Evolutionary conservation across 2,888 invertebrate species (phyloP), one percentile per base, ranked within the genome.

Genomic region (Gandaritis pyraliata): DNA sequence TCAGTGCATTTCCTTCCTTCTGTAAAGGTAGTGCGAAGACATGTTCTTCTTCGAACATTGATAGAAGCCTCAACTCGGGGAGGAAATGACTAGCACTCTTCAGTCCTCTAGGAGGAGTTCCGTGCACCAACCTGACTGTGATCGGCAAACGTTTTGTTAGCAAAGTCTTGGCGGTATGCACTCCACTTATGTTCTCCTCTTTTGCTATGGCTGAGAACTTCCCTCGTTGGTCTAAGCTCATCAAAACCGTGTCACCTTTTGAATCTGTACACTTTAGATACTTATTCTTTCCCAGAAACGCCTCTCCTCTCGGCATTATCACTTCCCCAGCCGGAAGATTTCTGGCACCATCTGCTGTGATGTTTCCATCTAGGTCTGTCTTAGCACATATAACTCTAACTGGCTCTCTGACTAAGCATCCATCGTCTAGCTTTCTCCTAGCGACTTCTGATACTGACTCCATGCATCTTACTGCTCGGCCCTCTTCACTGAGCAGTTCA

Each of bases 121-220:
- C 98, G 79, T 98, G 97, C 4, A 98, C 98, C 76, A 98, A 93
- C 77, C 98, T 94, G 13, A 98, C 98, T 69, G 98, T 98, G 70
- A 98, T 93, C 30, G 98, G 98, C 90, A 98, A 94, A 70, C 98
- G 94, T 87, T 98, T 98, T 70, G 96, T 95, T 58, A 98, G 90
- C 70, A 98, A 93, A 76, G 97, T 98, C 80, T 96, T 95, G 13
- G 98, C 97, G 68, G 97, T 96, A 86, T 98, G 98, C 15, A 98
- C 98, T 18, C 98, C 98, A 81, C 97, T 97, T 69, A 98, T 98
- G 88, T 97, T 98, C 78, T 97, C 97, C 85, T 97, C 97, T 78
- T 97, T 95, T 65, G 98, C 98, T 58, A 98, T 93, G 50, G 97
- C 97, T 75, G 98, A 98, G 90, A 98, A 98, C 78, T 97, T 95